These are phyloP conservation scores for Chalcosyrphus nemorum DNA, from an alignment of 2,888 invertebrate genomes.

Conservation along the genomic window DNA sequence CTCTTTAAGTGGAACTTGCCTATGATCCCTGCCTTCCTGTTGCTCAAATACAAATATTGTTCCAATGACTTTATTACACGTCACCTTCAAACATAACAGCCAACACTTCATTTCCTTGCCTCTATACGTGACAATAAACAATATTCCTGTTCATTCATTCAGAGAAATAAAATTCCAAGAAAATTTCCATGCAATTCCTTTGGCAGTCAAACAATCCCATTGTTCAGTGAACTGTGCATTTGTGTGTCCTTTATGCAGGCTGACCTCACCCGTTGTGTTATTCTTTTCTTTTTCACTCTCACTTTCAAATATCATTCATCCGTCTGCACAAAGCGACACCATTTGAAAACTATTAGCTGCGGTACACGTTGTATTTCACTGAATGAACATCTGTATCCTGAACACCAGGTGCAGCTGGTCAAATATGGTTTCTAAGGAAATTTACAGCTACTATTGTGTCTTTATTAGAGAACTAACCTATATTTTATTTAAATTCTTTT, in stretches of 20 bases:
- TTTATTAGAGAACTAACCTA: not conserved
- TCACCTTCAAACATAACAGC: too few species aligned
- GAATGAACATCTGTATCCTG: conserved; percentile 30
- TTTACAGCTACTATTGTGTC: not conserved
- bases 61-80: too few species aligned
- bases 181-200: not conserved
- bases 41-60: too few species aligned
- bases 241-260: not conserved
- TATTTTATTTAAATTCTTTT: conserved; percentile 24
- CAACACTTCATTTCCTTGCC: too few species aligned
- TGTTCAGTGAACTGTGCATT: not conserved
- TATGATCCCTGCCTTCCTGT: too few species aligned
- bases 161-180: not conserved
- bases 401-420: not conserved
- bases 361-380: not conserved
- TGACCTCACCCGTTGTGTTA: not conserved
- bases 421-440: not conserved
- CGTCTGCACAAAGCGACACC: not conserved
- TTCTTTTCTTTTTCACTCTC: not conserved
- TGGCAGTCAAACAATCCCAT: not conserved
- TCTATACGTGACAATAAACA: too few species aligned
- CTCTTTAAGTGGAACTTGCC: too few species aligned
- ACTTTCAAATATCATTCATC: not conserved
- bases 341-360: not conserved
- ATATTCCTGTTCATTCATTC: not conserved